These are phyloP conservation scores for Piprites chloris DNA, from an alignment of 2,113 vertebrate species.

Conservation along the genomic window DNA sequence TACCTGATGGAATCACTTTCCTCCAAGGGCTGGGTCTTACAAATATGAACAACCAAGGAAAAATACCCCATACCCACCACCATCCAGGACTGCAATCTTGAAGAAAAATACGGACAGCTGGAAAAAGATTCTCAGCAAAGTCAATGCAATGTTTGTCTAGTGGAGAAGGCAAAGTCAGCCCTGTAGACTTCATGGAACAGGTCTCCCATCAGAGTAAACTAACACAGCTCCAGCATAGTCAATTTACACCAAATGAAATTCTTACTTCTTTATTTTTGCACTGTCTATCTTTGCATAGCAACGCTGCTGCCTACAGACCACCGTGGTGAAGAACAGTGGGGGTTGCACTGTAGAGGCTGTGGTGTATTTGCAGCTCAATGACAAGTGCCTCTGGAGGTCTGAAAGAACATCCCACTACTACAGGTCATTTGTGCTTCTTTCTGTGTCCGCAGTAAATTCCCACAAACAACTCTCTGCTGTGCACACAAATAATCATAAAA, in stretches of 20 bases:
- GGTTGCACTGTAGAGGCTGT: neutral
- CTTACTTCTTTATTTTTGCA: neutral
- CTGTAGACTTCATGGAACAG: neutral
- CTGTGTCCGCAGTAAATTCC: neutral
- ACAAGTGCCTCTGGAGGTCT: neutral
- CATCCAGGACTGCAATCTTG: neutral
- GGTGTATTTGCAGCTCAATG: neutral
- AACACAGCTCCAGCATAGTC: neutral
- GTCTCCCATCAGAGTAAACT: neutral
- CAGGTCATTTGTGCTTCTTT: slow-evolving; percentile 6
- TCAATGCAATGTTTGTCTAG: neutral
- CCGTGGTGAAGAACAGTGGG: neutral
- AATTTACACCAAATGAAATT: neutral
- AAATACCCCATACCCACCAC: fast-evolving
- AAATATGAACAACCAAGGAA: neutral
- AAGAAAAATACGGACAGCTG: neutral
- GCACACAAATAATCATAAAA: neutral
- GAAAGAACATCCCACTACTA: neutral
- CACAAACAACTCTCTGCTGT: neutral
- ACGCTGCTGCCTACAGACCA: neutral
- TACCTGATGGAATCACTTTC: neutral
- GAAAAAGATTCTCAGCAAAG: neutral
- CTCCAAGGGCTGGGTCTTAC: neutral
- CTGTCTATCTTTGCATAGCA: neutral
- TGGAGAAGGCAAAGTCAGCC: neutral